Conservation (phyloP, 2,888 invertebrate genomes). For the Limnephilus marmoratus region DNA sequence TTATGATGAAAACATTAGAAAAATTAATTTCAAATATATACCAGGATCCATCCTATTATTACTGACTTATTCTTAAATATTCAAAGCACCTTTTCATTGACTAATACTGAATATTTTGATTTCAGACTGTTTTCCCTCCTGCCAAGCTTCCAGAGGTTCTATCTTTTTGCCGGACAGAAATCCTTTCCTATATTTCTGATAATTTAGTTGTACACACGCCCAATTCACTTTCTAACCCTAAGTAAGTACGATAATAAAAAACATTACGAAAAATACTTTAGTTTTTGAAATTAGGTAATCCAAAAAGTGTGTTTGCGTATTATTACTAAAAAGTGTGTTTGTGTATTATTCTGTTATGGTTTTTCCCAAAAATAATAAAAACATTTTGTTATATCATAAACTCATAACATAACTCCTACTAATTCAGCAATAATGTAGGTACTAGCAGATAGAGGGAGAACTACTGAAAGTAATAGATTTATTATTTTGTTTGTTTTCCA, state of each 20-base stretch:
- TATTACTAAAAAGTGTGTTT: too few species aligned
- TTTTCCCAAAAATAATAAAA: neutral
- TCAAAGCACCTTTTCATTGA: neutral
- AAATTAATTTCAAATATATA: too few species aligned
- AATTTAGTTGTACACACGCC: constrained; percentile 81
- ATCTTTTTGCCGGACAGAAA: constrained; percentile 89
- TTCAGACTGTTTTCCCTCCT: constrained; percentile 86
- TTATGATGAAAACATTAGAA: neutral
- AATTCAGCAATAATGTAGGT: neutral
- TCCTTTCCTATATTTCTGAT: constrained; percentile 84
- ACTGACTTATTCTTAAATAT: neutral
- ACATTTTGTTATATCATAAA: neutral
- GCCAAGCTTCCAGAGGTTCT: constrained; percentile 88
- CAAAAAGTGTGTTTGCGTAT: neutral
- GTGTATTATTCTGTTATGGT: too few species aligned
- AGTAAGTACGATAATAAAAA: constrained; percentile 68
- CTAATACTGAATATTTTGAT: constrained; percentile 54
- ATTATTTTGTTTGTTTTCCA: constrained; percentile 67
- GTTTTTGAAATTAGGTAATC: neutral
- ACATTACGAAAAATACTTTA: neutral
- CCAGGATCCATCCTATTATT: neutral
- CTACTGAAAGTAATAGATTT: neutral
- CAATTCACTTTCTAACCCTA: constrained; percentile 76
- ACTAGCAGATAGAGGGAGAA: too few species aligned
- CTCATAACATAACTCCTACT: neutral